These are phyloP conservation scores for Montipora cactus DNA, from an alignment of 64 coral and sea anemone species.

Conservation along the genomic window DNA sequence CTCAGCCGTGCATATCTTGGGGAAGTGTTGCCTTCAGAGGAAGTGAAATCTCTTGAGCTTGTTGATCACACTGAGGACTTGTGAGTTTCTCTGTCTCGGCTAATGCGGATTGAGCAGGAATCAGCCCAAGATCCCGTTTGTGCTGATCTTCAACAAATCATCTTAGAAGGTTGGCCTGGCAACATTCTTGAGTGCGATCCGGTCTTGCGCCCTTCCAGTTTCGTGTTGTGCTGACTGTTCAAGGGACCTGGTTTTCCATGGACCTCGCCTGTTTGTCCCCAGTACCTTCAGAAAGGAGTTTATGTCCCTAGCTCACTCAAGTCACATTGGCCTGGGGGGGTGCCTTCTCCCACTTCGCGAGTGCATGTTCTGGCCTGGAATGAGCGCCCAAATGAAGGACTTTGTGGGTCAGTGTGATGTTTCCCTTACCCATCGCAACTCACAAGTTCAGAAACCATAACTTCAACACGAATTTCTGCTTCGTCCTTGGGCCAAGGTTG, in stretches of 20 bases:
- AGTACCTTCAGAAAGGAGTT: constrained; percentile 4
- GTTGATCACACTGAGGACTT: not conserved
- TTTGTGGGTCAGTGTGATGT: constrained; percentile 18
- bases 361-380: constrained; percentile 48
- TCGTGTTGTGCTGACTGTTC: constrained; percentile 6
- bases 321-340: not conserved
- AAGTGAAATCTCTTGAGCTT: not conserved
- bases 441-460: constrained; percentile 6
- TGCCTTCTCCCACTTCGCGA: not conserved
- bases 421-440: constrained; percentile 13
- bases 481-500: constrained; percentile 46
- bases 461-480: constrained; percentile 18
- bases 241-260: not conserved
- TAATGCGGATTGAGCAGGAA: not conserved
- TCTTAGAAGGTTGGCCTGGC: not conserved
- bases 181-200: not conserved
- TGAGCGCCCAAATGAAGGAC: constrained; percentile 38
- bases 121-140: constrained; percentile 2
- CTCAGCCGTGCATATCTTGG: not conserved
- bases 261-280: not conserved
- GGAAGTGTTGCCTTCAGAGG: not conserved
- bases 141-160: constrained; percentile 1
- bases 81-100: not conserved
- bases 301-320: constrained; percentile 6
- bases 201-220: constrained; percentile 24